Base-by-base conservation (phyloP, 2,888 invertebrate genomes). In the Oxycera nigricornis region DNA sequence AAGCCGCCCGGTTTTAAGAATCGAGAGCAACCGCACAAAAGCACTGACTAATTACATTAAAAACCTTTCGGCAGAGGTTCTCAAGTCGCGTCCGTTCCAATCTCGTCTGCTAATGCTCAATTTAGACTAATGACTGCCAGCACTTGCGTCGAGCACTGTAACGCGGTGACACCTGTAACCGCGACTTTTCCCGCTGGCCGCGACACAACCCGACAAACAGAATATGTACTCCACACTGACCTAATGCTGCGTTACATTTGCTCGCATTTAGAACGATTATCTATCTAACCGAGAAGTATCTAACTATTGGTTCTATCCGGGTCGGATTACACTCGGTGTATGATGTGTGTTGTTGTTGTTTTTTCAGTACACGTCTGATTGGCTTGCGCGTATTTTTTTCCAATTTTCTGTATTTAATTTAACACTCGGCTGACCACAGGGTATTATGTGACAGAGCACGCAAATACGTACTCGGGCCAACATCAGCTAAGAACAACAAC, bases 151-250 rank as follows among this genome's bases (percentile, higher is more conserved):
- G n/a, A n/a, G n/a, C n/a, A n/a, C n/a, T n/a, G n/a, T n/a, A 28
- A 6, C 57, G 20, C 31, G 73, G 50, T 61, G 1, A 61, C 76
- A 76, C 76, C 76, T 76, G 76, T 65, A 76, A 74, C 76, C 68
- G 62, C 76, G 70, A 65, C 52, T 46, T 62, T 20, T 73, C 72
- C 41, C 59, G 24, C 70, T 28, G 2, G 26, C 24, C 68, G 46
- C 50, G 67, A 73, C 72, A 72, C 65, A 72, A 74, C 24, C 11
- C 55, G 20, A 24, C 55, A 22, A 20, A 55, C 55, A 31, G n/a
- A 62, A 62, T 62, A 35, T 35, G n/a, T n/a, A n/a, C 41, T 24
- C 17, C 28, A 41, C 24, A 39, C 30, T 11, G 41, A 24, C 39
- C 61, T 39, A 65, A 65, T 65, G 65, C 41, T 41, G 65, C 65